Base-by-base conservation (phyloP, 1,140 invertebrate species). In the Aleiodes sp. region DNA sequence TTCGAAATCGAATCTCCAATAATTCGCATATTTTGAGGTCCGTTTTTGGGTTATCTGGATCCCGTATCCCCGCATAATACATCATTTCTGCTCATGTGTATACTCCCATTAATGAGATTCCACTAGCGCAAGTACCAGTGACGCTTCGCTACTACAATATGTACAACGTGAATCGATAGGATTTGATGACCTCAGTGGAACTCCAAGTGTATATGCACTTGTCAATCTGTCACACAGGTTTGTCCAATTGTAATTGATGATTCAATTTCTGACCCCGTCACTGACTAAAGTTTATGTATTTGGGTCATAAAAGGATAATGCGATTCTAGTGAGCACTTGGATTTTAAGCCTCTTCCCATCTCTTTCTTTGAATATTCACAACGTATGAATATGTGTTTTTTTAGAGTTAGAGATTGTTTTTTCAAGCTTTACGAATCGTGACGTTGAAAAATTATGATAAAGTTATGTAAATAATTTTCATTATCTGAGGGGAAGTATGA, bases 281-380 rank as follows among this genome's bases (percentile, higher is more conserved):
- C 16, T 19, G 41, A 19, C n/a, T n/a, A 46, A 46, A 2, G n/a
- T n/a, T n/a, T 46, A 46, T 46, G 41, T 2, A 46, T 46, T 46
- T 46, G 41, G 41, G 41, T 46, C 41, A 46, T 46, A 10, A 46
- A 19, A 19, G 41, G 41, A 46, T 46, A 19, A 46, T 19, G 3
- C 41, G 2, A 21, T 46, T 19, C 16, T n/a, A 7, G 8, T 46
- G 16, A 46, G 16, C 16, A 46, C 41, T 19, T 21, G 41, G 16
- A 46, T 46, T 46, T 21, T 46, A 19, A 19, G 16, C 8, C 41
- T 46, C n/a, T n/a, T n/a, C n/a, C n/a, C n/a, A n/a, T n/a, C n/a
- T n/a, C n/a, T n/a, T n/a, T n/a, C n/a, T 19, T 21, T 46, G 41
- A 8, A 46, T 46, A 46, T 46, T 46, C 41, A 46, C n/a, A 46